A percentile compares a stretch with the other conserved stretches of the same genome.
Conservation (phyloP, 53 echinoderm and acorn worm genomes). For the Paracentrotus lividus region DNA sequence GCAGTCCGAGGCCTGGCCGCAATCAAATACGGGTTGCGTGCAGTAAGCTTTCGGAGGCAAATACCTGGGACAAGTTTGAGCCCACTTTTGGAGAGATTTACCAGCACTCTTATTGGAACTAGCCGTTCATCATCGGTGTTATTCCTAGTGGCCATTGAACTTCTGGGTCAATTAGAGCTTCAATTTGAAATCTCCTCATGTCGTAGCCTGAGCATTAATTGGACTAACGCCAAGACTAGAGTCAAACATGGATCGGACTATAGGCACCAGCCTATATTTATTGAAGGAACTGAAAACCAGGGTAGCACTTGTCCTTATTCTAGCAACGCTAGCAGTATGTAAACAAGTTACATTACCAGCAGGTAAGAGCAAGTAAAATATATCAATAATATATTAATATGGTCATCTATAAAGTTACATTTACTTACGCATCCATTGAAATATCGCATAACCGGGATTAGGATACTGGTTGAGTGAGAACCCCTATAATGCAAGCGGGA, state of each 20-base stretch:
- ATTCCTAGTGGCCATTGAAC: conserved; percentile 61
- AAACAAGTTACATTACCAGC: conserved; percentile 66
- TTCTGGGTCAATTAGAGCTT: conserved; percentile 60
- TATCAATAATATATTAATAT: not conserved
- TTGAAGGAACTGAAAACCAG: conserved; percentile 67
- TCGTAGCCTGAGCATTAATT: conserved; percentile 69
- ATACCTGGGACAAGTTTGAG: conserved; percentile 5
- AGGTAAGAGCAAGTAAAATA: conserved; percentile 25
- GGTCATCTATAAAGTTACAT: not conserved
- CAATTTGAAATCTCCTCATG: conserved; percentile 66
- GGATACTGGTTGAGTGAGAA: conserved; percentile 32
- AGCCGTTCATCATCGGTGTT: conserved; percentile 50
- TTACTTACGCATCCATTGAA: not conserved
- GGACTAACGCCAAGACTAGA: conserved; percentile 68
- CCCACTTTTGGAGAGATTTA: conserved; percentile 21
- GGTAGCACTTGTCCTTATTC: conserved; percentile 61
- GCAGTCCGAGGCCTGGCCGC: conserved; percentile 69
- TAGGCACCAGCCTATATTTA: conserved; percentile 71
- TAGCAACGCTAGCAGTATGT: conserved; percentile 65
- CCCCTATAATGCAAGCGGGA: conserved; percentile 60
- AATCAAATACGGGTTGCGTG: conserved; percentile 66
- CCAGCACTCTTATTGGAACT: conserved; percentile 59
- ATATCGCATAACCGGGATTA: not conserved
- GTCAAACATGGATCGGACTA: conserved; percentile 69
- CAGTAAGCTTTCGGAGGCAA: conserved; percentile 62